Evolutionary conservation across 2,888 invertebrate species (phyloP), one percentile per base, ranked within the genome.

Genomic region (Caenorhabditis imperialis): DNA sequence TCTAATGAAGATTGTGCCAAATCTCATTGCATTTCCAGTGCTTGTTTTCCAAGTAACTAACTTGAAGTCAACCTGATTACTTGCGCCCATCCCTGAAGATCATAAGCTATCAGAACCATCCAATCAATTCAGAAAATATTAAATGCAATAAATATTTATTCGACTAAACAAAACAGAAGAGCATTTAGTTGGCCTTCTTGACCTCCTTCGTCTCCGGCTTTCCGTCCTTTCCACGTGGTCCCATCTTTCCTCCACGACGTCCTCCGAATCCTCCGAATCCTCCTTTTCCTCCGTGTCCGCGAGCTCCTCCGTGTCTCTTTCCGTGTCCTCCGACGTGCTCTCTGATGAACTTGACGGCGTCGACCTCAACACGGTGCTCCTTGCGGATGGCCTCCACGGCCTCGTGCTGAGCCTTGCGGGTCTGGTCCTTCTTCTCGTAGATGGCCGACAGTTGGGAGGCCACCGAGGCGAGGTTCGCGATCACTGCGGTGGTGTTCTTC

Each of bases 401-500:
- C 20, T 61, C 33, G 7, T 50, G 30, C 12, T 51, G 61, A 25
- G 50, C 61, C 42, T 40, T 40, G 16, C 42, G 27, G 5, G 61
- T 61, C 20, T 51, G 61, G 23, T 61, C 33, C 51, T 61, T 61
- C 23, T 61, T 61, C 3, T 40, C 18, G 18, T 61, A 50, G 16
- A 61, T 61, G 2, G 50, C 42, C 14, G 30, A 6, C 1, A 61
- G 42, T 40, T 61, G 14, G 3, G 27, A 20, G n/a, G 50, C 23
- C 0, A 51, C 61, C 14, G 40, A 14, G 10, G 65, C 8, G 12
- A 77, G 55, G 30, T 71, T 65, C 22, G 30, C 3, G 40, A 77
- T 65, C 7, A 75, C 47, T 50, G 45, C 42, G 20, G 75, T 71
- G 16, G 54, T 18, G 33, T 77, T 77, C 33, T 61, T 37, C 35